phyloP scores from a whole-genome alignment of 2,888 invertebrate genomes.

The Protophormia terraenovae region DNA sequence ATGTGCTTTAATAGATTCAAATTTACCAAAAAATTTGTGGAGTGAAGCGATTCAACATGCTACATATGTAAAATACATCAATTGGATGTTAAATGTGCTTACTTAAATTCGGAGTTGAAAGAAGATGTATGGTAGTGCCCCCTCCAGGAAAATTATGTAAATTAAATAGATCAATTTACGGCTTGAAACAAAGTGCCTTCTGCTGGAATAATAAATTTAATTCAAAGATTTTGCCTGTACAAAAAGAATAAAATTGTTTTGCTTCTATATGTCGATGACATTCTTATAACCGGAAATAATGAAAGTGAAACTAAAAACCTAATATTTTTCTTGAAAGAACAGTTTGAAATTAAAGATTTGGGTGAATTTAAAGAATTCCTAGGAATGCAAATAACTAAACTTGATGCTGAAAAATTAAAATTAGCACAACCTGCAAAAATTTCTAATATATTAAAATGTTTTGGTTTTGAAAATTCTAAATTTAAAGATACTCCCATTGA shows the following conservation, averaged over 20 bases:
- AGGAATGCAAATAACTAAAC: not conserved
- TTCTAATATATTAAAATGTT: not conserved
- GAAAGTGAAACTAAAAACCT: not conserved
- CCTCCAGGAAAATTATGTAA: no score
- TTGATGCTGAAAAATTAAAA: conserved; percentile 4
- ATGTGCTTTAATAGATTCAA: conserved; percentile 26
- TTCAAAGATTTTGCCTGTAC: conserved; percentile 26
- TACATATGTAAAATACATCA: no score
- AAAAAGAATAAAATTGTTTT: not conserved
- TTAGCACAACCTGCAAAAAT: conserved; percentile 25
- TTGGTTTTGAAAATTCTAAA: no score
- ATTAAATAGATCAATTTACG: no score
- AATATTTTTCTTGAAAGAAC: not conserved
- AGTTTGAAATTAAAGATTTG: conserved; percentile 19
- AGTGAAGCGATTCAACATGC: conserved; percentile 35
- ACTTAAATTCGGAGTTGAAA: no score
- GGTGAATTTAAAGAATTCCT: conserved; percentile 9
- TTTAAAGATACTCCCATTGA: no score
- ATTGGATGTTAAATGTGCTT: no score
- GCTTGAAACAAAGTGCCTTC: no score
- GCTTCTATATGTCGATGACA: conserved; percentile 24
- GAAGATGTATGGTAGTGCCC: no score
- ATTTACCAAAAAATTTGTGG: conserved; percentile 33
- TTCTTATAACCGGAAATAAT: not conserved
- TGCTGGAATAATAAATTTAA: conserved; percentile 34